Base-by-base conservation (phyloP, 2,888 invertebrate genomes). In the Lepidonotus clava region DNA sequence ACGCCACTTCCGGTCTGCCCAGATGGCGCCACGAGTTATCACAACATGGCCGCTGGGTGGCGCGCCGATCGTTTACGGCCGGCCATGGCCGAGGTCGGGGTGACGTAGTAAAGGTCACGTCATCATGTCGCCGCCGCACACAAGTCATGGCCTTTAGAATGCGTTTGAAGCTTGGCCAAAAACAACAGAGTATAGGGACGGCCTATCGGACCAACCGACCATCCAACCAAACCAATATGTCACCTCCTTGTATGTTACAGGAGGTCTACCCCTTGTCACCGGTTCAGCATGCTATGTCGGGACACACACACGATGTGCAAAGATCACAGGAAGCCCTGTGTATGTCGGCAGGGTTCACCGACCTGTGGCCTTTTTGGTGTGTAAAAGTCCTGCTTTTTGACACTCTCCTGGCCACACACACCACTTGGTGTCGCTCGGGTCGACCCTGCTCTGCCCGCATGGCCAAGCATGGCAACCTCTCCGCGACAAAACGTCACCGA, bases 1-100 rank as follows among this genome's bases (percentile, higher is more conserved):
- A 34, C n/a, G 76, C 76, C 76, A 76, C 36, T 40, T 76, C 76
- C 76, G 76, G 76, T 38, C 5, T 11, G 34, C 61, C 2, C 61
- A 61, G 61, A 61, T 61, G 61, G 61, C 61, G 61, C 61, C 61
- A 61, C 61, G 28, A 28, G 61, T 61, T 61, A 61, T 61, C 61
- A 61, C 61, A 61, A 61, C 61, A 61, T 24, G 24, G 28, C 61
- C 61, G 61, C 6, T 46, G 8, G 18, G 6, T 46, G 18, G 46
- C 18, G 46, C 46, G 46, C 46, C 8, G 46, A 46, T 46, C 46
- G 46, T 18, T 46, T 46, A 46, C 46, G 8, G 46, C 8, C 18
- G 46, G 18, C 8, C 6, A 18, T 46, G 46, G 28, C 24, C 61
- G 61, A 14, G 61, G 61, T 28, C 61, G 61, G 28, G 28, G 28